These are phyloP conservation scores for Eueides isabella DNA, from an alignment of 1,140 invertebrate genomes.

Conservation along the genomic window DNA sequence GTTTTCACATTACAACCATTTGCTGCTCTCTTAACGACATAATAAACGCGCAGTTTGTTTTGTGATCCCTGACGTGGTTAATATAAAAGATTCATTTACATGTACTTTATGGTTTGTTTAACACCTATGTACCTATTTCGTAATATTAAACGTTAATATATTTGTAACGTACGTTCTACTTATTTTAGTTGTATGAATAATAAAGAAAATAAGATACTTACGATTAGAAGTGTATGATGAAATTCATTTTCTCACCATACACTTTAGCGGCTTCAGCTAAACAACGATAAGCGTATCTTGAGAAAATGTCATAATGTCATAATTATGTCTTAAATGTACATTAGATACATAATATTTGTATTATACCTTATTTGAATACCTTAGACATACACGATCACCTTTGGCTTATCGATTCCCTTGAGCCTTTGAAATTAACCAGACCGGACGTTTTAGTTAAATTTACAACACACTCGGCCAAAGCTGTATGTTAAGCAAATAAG, in stretches of 20 bases:
- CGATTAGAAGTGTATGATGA: no score
- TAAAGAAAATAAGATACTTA: no score
- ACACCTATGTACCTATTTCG: not conserved
- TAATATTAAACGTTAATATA: not conserved
- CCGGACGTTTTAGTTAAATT: conserved; percentile 12
- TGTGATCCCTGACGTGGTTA: conserved; percentile 20
- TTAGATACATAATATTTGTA: conserved; percentile 1
- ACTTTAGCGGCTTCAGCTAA: no score
- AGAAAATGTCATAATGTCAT: no score
- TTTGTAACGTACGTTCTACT: no score
- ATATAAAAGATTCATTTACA: conserved; percentile 19
- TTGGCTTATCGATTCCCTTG: conserved; percentile 4
- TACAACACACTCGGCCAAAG: not conserved
- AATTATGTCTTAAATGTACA: not conserved
- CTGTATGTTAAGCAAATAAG: not conserved
- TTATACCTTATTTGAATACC: not conserved
- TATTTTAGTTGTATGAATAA: no score
- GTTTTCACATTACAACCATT: conserved; percentile 53
- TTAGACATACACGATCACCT: conserved; percentile 14
- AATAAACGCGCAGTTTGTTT: conserved; percentile 47
- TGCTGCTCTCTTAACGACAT: conserved; percentile 55
- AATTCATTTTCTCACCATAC: no score
- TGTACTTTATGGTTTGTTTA: not conserved
- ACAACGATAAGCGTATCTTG: no score
- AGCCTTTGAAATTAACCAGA: not conserved